These are phyloP conservation scores for Heliothis peltigera DNA, from an alignment of 2,888 invertebrate genomes.

Conservation along the genomic window DNA sequence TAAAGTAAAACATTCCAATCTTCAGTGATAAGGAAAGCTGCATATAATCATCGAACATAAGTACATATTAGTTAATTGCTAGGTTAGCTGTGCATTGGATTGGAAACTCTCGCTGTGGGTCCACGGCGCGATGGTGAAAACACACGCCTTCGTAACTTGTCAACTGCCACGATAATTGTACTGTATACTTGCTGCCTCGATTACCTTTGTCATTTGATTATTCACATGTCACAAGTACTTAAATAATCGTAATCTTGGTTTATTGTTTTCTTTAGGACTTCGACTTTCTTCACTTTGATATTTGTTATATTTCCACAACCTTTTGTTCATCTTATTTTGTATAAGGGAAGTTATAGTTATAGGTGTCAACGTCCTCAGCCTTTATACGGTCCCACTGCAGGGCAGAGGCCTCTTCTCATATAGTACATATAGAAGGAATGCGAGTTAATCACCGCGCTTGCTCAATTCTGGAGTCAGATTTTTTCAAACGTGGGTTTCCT, in stretches of 20 bases:
- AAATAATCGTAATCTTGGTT: background rate
- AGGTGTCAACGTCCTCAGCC: too few relatives aligned
- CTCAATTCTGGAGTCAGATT: too few relatives aligned
- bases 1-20: slow-evolving; percentile 47
- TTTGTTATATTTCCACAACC: too few relatives aligned
- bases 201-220: background rate
- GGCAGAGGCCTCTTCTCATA: too few relatives aligned
- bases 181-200: slow-evolving; percentile 1
- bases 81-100: slow-evolving; percentile 71
- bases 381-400: too few relatives aligned
- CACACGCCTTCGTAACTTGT: slow-evolving; percentile 62
- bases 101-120: slow-evolving; percentile 77
- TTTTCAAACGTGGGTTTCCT: too few relatives aligned
- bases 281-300: background rate
- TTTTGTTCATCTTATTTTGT: too few relatives aligned
- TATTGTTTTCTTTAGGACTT: background rate
- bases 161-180: slow-evolving; percentile 27
- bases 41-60: slow-evolving; percentile 50
- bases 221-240: background rate
- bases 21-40: slow-evolving; percentile 64
- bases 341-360: too few relatives aligned
- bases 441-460: too few relatives aligned
- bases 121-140: slow-evolving; percentile 76
- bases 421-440: too few relatives aligned
- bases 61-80: slow-evolving; percentile 65